These are phyloP conservation scores for Enchytraeus crypticus DNA, from an alignment of 2,888 invertebrate genomes.

Conservation along the genomic window DNA sequence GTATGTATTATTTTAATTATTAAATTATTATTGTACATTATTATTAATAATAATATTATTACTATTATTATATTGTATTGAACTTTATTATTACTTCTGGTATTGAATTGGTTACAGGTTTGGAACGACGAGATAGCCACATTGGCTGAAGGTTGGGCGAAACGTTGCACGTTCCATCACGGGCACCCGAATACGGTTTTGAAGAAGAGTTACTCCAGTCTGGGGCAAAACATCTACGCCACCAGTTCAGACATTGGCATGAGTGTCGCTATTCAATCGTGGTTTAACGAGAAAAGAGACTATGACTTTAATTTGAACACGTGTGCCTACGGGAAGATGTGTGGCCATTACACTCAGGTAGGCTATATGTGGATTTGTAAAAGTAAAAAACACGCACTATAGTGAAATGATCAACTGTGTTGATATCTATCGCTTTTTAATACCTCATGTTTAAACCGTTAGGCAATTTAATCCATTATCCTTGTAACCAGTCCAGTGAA, in stretches of 20 bases:
- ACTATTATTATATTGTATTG: no score
- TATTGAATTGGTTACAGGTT: neutral
- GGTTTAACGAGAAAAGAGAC: conserved; percentile 9
- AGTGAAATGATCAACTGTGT: no score
- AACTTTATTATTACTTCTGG: no score
- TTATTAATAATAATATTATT: no score
- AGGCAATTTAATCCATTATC: no score
- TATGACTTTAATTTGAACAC: neutral
- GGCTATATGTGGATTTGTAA: no score
- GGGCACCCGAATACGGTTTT: neutral
- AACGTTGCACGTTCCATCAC: neutral
- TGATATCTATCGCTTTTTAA: no score
- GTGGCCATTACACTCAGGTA: conserved; percentile 14
- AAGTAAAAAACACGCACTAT: no score
- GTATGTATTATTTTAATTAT: no score
- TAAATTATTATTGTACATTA: no score
- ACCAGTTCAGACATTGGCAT: neutral
- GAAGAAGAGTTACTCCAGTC: neutral
- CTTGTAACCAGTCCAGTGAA: no score
- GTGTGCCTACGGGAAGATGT: neutral
- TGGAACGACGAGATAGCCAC: conserved; percentile 1
- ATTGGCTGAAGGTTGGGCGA: conserved; percentile 1
- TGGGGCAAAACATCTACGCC: conserved; percentile 10
- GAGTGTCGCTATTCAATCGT: neutral
- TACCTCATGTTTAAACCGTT: no score